Evolutionary conservation across 1,140 invertebrate species (phyloP).

Genomic region (Platorchestia sp.): DNA sequence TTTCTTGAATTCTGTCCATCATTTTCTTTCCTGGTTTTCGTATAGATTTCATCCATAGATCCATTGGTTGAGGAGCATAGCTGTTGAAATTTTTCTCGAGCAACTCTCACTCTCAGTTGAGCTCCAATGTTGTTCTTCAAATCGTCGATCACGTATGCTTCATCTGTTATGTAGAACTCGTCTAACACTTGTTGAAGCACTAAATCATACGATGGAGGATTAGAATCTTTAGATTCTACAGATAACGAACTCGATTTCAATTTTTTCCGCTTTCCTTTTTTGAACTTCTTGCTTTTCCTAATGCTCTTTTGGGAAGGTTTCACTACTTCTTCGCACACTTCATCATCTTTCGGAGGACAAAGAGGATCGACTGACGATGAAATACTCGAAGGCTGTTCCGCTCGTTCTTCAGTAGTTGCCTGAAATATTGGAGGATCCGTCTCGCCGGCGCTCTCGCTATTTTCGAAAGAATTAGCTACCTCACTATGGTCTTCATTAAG

Average conservation of each 20-base stretch:
- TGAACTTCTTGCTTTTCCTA: not conserved
- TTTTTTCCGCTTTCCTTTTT: constrained; percentile 15
- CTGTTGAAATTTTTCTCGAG: constrained; percentile 35
- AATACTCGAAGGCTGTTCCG: not conserved
- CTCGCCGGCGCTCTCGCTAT: not conserved
- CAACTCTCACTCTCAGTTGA: constrained; percentile 37
- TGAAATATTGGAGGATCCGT: not conserved
- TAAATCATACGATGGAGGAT: constrained; percentile 10
- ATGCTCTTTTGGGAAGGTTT: not conserved
- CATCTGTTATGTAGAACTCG: constrained; percentile 45
- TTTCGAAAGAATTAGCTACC: not conserved
- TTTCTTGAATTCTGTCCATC: constrained; percentile 19
- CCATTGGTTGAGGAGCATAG: constrained; percentile 7
- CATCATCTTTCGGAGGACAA: not conserved
- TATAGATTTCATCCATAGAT: constrained; percentile 30
- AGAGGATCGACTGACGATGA: not conserved
- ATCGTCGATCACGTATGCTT: constrained; percentile 33
- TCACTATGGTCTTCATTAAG: not conserved
- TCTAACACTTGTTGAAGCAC: constrained; percentile 37
- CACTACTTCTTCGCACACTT: not conserved
- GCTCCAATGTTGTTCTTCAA: constrained; percentile 33
- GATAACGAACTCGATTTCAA: not conserved
- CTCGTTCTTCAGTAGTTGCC: not conserved
- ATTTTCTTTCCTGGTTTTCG: not conserved
- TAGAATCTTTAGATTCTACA: not conserved